Conservation (phyloP, 2,797 vertebrate species). For the Pantherophis alleghaniensis region DNA sequence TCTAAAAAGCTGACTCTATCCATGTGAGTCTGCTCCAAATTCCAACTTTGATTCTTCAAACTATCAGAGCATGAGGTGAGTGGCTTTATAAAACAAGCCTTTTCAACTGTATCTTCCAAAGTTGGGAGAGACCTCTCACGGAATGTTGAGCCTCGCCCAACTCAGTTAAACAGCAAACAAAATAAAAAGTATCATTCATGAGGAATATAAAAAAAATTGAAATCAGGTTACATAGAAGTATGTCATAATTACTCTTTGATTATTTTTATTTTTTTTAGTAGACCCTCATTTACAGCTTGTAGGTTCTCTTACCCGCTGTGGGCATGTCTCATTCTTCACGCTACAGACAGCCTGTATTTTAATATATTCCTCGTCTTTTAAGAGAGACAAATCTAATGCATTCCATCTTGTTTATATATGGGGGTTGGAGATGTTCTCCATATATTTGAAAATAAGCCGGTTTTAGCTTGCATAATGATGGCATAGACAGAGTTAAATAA, state of each 20-base stretch:
- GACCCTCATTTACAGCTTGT: not conserved
- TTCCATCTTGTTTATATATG: slow-evolving; percentile 19
- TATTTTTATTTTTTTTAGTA: not conserved
- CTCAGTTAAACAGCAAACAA: not conserved
- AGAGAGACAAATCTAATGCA: slow-evolving; percentile 2
- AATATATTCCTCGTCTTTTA: not conserved
- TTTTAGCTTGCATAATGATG: slow-evolving; percentile 6
- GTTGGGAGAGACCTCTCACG: not conserved
- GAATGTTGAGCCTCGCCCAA: not conserved
- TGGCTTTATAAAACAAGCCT: not conserved
- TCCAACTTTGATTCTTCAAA: not conserved
- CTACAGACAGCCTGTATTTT: not conserved
- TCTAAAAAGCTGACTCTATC: not conserved
- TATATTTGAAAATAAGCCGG: slow-evolving; percentile 21
- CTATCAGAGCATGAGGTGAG: not conserved
- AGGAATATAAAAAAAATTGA: not conserved
- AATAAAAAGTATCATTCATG: not conserved
- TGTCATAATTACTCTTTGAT: not conserved
- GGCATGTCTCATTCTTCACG: not conserved
- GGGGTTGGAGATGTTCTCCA: not conserved
- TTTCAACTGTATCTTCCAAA: not conserved
- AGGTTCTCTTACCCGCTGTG: not conserved
- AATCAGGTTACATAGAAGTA: not conserved
- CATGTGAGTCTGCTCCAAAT: not conserved
- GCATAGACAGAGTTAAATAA: not conserved